Conservation (phyloP, 2,797 vertebrate species). For the Gymnodraco acuticeps region DNA sequence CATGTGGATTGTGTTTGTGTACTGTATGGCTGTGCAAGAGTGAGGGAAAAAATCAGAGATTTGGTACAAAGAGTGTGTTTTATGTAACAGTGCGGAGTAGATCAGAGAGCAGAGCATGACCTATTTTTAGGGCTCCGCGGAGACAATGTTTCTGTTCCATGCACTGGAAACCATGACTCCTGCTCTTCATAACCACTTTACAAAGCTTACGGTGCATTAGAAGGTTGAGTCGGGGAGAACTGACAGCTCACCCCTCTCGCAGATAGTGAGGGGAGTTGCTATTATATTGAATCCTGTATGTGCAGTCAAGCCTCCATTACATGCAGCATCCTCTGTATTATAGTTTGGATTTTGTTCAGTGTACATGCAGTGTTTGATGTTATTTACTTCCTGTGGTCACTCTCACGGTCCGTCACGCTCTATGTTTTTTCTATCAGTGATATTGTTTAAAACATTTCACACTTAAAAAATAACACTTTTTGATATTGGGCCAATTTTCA, state of each 20-base stretch:
- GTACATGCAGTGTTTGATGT: not conserved
- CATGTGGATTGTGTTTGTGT: slow-evolving; percentile 45
- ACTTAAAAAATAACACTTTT: not conserved
- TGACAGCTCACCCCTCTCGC: slow-evolving; percentile 39
- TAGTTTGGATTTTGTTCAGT: not conserved
- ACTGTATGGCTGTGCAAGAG: slow-evolving; percentile 37
- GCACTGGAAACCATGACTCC: slow-evolving; percentile 72
- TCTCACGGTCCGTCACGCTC: not conserved
- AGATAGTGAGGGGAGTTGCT: slow-evolving; percentile 28
- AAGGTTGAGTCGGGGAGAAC: slow-evolving; percentile 36
- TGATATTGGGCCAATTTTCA: not conserved
- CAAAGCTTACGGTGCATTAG: slow-evolving; percentile 52
- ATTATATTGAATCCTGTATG: slow-evolving; percentile 24
- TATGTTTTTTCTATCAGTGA: not conserved
- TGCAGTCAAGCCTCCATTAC: slow-evolving; percentile 14
- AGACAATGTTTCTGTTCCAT: slow-evolving; percentile 76
- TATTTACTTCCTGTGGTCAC: not conserved
- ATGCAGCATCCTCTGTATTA: slow-evolving; percentile 1
- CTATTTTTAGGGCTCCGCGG: slow-evolving; percentile 78
- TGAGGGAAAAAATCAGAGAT: slow-evolving; percentile 51
- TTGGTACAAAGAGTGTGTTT: slow-evolving; percentile 74
- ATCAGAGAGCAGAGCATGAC: slow-evolving; percentile 82
- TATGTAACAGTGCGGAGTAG: slow-evolving; percentile 76
- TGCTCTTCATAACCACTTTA: slow-evolving; percentile 65
- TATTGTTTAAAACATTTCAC: not conserved